Conservation (phyloP, 1,140 invertebrate species). For the Eurosta solidaginis region DNA sequence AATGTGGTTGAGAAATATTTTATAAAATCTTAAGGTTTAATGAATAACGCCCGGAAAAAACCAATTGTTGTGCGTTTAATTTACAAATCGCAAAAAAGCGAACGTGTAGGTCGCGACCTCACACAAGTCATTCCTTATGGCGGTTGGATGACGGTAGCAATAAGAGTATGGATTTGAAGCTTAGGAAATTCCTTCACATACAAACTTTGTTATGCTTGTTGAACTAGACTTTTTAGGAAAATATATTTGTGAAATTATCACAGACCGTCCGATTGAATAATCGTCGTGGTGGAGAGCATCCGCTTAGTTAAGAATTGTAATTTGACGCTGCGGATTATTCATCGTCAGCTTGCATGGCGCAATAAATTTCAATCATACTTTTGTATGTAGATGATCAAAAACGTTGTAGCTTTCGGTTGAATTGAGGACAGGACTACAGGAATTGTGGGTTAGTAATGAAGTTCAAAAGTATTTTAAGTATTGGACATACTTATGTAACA, state of each 20-base stretch:
- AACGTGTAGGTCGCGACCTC: slow-evolving; percentile 22
- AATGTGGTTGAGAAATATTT: background rate
- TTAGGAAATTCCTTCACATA: background rate
- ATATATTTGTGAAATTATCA: background rate
- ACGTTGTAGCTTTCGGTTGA: too few species aligned
- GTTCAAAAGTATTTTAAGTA: too few species aligned
- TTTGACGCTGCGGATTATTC: background rate
- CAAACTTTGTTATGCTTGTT: too few species aligned
- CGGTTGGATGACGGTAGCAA: background rate
- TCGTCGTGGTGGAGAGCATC: too few species aligned
- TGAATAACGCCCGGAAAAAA: slow-evolving; percentile 30
- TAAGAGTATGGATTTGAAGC: background rate
- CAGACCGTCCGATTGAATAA: too few species aligned
- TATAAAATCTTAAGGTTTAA: slow-evolving; percentile 24
- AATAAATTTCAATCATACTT: slow-evolving; percentile 14
- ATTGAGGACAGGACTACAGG: too few species aligned
- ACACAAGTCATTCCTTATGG: background rate
- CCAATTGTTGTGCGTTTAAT: slow-evolving; percentile 33
- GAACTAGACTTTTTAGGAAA: background rate
- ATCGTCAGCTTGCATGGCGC: background rate
- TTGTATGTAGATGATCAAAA: background rate
- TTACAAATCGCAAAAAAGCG: background rate
- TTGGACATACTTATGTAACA: too few species aligned
- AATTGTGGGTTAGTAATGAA: too few species aligned
- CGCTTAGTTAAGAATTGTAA: background rate